Evolutionary conservation across 2,888 invertebrate species (phyloP).

Genomic region (Entomobrya multifasciata): DNA sequence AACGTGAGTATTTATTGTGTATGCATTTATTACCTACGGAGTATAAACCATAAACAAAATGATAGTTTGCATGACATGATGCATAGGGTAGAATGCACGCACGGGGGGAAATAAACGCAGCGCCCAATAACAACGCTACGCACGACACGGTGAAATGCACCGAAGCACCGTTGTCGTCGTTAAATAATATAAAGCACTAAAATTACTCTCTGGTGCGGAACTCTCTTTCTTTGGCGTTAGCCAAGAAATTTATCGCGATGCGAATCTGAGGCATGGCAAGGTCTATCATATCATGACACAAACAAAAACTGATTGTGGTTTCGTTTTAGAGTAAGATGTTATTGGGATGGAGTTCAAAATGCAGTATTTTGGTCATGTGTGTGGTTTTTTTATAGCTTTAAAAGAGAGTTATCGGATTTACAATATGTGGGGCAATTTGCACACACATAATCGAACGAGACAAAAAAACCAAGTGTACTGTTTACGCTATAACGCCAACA

Average conservation of each 20-base stretch:
- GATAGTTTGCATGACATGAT: conserved; percentile 4
- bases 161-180: neutral
- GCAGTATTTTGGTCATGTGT: too few relatives aligned
- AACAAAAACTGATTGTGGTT: neutral
- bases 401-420: too few relatives aligned
- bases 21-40: neutral
- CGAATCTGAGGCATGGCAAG: conserved; percentile 27
- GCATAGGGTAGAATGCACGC: neutral
- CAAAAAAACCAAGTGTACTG: too few relatives aligned
- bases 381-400: too few relatives aligned
- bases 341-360: too few relatives aligned
- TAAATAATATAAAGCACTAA: neutral
- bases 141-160: conserved; percentile 28
- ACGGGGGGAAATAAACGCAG: conserved; percentile 43
- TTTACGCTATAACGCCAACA: too few relatives aligned
- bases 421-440: too few relatives aligned
- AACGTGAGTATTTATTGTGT: too few relatives aligned
- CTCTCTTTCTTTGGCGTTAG: conserved; percentile 1
- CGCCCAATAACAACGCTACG: conserved; percentile 8
- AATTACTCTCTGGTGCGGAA: conserved; percentile 35
- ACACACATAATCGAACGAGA: too few relatives aligned
- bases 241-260: conserved; percentile 47
- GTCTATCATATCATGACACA: neutral
- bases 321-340: neutral
- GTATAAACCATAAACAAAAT: neutral